Percentiles rank a stretch among this genome's conserved stretches.
phyloP scores from a whole-genome alignment of 2,888 invertebrate species.

The Macrosoma leucophasiata region DNA sequence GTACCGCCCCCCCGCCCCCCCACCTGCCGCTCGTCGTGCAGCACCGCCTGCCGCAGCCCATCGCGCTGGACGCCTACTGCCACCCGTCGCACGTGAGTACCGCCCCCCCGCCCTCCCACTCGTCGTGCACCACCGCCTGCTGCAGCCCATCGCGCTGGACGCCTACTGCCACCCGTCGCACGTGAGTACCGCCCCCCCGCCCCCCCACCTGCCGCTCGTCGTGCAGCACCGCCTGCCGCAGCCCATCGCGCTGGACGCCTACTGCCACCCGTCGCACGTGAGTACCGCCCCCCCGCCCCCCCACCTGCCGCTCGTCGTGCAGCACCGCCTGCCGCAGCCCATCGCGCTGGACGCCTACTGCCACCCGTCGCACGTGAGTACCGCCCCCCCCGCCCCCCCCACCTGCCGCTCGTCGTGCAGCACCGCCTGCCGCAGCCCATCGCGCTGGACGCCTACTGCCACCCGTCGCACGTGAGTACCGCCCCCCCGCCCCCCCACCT shows the following conservation, averaged over 20 bases:
- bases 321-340: constrained; percentile 83
- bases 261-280: constrained; percentile 60
- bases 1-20: no score
- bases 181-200: no score
- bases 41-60: constrained; percentile 83
- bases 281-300: no score
- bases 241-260: constrained; percentile 85
- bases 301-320: constrained; percentile 83
- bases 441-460: constrained; percentile 83
- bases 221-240: constrained; percentile 85
- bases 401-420: constrained; percentile 83
- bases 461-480: constrained; percentile 47
- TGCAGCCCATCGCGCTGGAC: constrained; percentile 82
- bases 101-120: constrained; percentile 87
- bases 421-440: constrained; percentile 85
- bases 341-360: constrained; percentile 86
- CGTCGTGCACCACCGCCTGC: constrained; percentile 84
- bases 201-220: constrained; percentile 83
- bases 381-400: constrained; percentile 85
- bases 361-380: constrained; percentile 45
- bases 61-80: constrained; percentile 85
- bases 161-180: constrained; percentile 75
- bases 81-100: constrained; percentile 47
- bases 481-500: no score
- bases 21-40: constrained; percentile 83